Percentiles rank a stretch among this genome's conserved stretches.
Conservation (phyloP, 2,797 vertebrate genomes). For the Antrozous pallidus region DNA sequence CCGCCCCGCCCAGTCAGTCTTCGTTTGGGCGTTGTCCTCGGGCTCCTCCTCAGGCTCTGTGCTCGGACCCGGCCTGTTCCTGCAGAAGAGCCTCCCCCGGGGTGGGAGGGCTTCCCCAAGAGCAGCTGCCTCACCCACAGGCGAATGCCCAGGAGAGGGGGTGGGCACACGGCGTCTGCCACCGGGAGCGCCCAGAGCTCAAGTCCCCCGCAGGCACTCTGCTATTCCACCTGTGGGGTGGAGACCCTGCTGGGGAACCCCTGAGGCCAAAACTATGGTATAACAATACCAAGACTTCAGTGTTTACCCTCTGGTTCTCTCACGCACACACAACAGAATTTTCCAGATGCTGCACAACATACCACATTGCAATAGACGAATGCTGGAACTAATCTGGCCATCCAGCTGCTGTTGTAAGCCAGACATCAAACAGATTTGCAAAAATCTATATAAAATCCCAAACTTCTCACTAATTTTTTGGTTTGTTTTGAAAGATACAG, state of each 20-base stretch:
- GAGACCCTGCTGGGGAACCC: neutral
- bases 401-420: neutral
- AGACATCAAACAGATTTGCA: neutral
- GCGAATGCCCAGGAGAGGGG: neutral
- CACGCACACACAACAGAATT: neutral
- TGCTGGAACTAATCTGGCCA: neutral
- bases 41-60: neutral
- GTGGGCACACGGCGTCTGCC: neutral
- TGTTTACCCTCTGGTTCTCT: neutral
- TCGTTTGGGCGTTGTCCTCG: neutral
- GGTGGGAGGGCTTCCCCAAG: neutral
- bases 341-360: neutral
- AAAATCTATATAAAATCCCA: neutral
- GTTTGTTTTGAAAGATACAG: slow-evolving; percentile 7
- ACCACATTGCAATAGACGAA: neutral
- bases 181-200: too few species aligned
- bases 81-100: neutral
- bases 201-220: neutral
- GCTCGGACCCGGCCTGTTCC: neutral
- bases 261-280: neutral
- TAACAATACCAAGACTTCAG: neutral
- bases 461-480: neutral
- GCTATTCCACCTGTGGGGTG: neutral
- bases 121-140: neutral
- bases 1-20: neutral